Conservation (phyloP, 2,797 vertebrate species). For the Scarus forsteni region DNA sequence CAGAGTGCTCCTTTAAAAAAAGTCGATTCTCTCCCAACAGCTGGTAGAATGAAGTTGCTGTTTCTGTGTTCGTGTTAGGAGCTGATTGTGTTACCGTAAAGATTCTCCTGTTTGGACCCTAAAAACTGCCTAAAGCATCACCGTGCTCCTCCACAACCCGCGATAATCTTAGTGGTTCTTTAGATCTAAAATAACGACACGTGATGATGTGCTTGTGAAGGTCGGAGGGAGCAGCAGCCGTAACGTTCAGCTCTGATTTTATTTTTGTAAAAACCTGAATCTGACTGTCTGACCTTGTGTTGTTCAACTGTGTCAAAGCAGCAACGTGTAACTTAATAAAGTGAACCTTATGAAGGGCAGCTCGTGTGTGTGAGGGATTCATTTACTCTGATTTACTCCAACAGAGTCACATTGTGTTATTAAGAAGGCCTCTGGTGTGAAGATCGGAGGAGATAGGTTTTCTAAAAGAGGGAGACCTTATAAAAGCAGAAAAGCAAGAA, state of each 20-base stretch:
- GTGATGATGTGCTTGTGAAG: neutral
- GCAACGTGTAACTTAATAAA: conserved; percentile 65
- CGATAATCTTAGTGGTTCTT: neutral
- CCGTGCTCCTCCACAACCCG: neutral
- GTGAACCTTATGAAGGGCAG: conserved; percentile 16
- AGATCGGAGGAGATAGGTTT: too few relatives aligned
- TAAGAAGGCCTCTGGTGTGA: too few relatives aligned
- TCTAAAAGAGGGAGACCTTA: too few relatives aligned
- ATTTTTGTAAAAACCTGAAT: neutral
- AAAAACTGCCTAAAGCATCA: conserved; percentile 29
- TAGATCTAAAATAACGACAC: neutral
- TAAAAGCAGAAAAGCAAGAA: too few relatives aligned
- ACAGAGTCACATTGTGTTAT: neutral
- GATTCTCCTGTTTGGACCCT: conserved; percentile 30
- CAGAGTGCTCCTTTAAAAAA: conserved; percentile 16
- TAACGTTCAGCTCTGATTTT: neutral
- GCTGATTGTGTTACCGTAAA: conserved; percentile 12
- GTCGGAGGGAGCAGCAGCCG: neutral
- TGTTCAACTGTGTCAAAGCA: conserved; percentile 32
- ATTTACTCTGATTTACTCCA: neutral
- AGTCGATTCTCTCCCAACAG: conserved; percentile 6
- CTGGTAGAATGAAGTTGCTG: conserved; percentile 15
- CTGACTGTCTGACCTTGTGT: conserved; percentile 29
- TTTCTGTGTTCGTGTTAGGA: conserved; percentile 32
- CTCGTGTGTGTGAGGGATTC: conserved; percentile 2